A percentile compares a stretch with the other conserved stretches of the same genome.
Conservation (phyloP, 2,888 invertebrate genomes). For the Malthinus flaveolus region DNA sequence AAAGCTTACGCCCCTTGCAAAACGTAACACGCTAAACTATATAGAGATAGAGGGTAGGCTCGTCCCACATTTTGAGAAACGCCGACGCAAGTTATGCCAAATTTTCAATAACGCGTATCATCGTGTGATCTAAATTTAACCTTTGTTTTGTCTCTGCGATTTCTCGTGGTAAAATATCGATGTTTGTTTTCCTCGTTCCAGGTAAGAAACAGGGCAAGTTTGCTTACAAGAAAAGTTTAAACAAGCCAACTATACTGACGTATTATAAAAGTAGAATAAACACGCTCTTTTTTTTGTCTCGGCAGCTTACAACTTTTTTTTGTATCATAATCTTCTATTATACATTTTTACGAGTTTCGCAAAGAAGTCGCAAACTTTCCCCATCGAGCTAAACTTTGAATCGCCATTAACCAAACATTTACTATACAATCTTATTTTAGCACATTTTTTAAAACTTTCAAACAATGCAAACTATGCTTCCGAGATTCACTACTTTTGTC, state of each 20-base stretch:
- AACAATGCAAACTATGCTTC: too few relatives aligned
- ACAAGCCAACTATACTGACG: background rate
- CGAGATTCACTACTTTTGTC: too few relatives aligned
- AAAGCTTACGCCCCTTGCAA: too few relatives aligned
- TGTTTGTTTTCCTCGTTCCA: background rate
- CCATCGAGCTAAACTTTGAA: slow-evolving; percentile 24
- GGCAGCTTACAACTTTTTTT: background rate
- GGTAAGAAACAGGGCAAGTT: slow-evolving; percentile 3
- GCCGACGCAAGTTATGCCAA: too few relatives aligned
- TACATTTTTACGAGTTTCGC: slow-evolving; percentile 23
- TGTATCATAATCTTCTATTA: slow-evolving; percentile 9
- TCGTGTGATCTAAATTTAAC: too few relatives aligned
- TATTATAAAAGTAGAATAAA: background rate
- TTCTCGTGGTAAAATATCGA: background rate
- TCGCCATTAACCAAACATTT: slow-evolving; percentile 24
- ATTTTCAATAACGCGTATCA: too few relatives aligned
- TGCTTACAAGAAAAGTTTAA: slow-evolving; percentile 3
- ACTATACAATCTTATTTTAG: slow-evolving; percentile 14
- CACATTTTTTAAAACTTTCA: background rate
- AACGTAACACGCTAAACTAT: too few relatives aligned
- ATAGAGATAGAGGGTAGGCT: too few relatives aligned
- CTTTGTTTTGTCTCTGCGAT: too few relatives aligned
- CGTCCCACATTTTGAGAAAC: too few relatives aligned
- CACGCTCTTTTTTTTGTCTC: background rate
- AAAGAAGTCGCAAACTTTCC: slow-evolving; percentile 25